Base-by-base conservation (phyloP, 92 coral and sea anemone genomes). In the Scolanthus callimorphus region DNA sequence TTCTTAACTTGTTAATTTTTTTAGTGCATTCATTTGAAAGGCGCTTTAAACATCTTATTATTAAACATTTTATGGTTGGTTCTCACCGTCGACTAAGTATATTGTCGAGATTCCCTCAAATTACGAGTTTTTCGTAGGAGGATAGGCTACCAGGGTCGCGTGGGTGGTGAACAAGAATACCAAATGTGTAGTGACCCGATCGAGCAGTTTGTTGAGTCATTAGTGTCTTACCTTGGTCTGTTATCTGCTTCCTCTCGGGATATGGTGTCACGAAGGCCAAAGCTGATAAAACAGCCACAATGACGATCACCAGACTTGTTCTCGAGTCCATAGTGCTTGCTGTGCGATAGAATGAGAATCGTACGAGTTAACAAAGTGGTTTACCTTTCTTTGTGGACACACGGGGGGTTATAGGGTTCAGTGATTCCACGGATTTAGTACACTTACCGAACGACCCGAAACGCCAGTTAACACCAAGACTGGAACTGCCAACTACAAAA, bases 181-280 rank as follows among this genome's bases (percentile, higher is more conserved):
- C n/a, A n/a, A n/a, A n/a, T n/a, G n/a, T n/a, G n/a, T n/a, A n/a
- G n/a, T n/a, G n/a, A n/a, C n/a, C n/a, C n/a, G n/a, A n/a, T n/a
- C n/a, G n/a, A n/a, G n/a, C n/a, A n/a, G n/a, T n/a, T n/a, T n/a
- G n/a, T n/a, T n/a, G n/a, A n/a, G n/a, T n/a, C n/a, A n/a, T n/a
- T n/a, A n/a, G n/a, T n/a, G n/a, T n/a, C n/a, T n/a, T n/a, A n/a
- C n/a, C n/a, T n/a, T n/a, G n/a, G n/a, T n/a, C n/a, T 34, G 41
- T 34, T 6, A 6, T 34, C 41, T 34, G 6, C 15, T 34, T 34
- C 52, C 38, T 57, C 25, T 68, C 75, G 17, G 75, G 75, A 30
- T 28, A 68, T 3, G 64, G 56, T 55, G 31, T 31, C 4, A 68
- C 75, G 55, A 68, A 27, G 31, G 65, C 65, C 17, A 68, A 56